phyloP scores from a whole-genome alignment of 2,113 vertebrate species.

The Neofelis nebulosa region DNA sequence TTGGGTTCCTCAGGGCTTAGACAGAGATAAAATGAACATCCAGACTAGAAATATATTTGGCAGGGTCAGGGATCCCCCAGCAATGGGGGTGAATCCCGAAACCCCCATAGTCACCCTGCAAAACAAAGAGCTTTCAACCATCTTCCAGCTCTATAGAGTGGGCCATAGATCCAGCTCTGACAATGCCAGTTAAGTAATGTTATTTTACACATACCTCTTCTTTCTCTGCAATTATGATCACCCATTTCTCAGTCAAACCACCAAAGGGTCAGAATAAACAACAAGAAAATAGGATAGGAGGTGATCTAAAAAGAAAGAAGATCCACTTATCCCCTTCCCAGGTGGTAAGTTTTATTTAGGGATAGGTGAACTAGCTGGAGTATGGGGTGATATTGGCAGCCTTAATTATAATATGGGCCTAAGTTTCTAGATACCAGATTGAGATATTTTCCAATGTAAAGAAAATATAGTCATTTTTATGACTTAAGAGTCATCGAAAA shows the following conservation, averaged over 20 bases:
- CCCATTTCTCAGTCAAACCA: neutral
- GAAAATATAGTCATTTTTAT: conserved; percentile 2
- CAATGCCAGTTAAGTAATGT: neutral
- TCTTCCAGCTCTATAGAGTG: neutral
- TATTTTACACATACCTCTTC: neutral
- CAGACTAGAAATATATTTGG: neutral
- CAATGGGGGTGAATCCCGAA: neutral
- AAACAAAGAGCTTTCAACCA: neutral
- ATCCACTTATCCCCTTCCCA: neutral
- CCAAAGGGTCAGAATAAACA: neutral
- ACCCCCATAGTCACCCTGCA: neutral
- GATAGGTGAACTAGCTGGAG: neutral
- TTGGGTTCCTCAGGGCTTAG: neutral
- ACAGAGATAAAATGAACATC: neutral
- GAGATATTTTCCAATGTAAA: neutral
- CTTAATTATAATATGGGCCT: neutral
- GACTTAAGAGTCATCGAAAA: neutral
- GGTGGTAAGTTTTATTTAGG: neutral
- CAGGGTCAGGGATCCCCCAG: neutral
- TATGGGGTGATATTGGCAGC: neutral
- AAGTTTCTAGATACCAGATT: neutral
- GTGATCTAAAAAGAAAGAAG: neutral
- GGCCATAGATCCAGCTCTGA: neutral
- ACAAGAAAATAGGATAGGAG: neutral
- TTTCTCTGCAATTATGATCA: neutral